A percentile compares a stretch with the other conserved stretches of the same genome.
Conservation (phyloP, 2,888 invertebrate species). For the Gisinianus flammeolus region DNA sequence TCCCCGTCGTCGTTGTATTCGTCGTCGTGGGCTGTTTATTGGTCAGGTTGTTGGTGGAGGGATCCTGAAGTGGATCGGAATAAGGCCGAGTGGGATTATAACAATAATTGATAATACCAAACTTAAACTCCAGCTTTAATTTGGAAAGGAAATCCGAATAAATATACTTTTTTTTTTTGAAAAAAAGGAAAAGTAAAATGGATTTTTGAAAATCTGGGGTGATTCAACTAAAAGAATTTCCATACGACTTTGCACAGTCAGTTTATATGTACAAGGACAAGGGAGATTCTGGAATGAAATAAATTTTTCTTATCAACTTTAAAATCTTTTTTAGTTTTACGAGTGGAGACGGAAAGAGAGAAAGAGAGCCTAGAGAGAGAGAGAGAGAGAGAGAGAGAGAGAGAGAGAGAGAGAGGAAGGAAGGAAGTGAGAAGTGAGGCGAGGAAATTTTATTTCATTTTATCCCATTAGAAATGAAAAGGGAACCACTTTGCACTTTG, state of each 20-base stretch:
- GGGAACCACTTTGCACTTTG: conserved; percentile 32
- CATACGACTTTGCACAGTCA: not conserved
- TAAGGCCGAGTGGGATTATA: conserved; percentile 56
- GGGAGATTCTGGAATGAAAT: not conserved
- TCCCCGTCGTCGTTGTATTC: not conserved
- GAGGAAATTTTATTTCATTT: conserved; percentile 38
- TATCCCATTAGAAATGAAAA: conserved; percentile 32
- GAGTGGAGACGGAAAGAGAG: not conserved
- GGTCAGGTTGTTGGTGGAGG: not conserved
- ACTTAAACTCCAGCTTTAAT: conserved; percentile 59
- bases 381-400: not conserved
- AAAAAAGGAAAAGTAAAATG: not conserved
- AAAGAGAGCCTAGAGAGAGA: too few species aligned
- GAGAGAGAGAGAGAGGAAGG: conserved; percentile 20
- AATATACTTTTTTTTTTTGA: too few species aligned
- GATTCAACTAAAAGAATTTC: not conserved
- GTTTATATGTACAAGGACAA: not conserved
- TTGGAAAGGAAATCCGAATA: not conserved
- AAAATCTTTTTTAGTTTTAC: not conserved
- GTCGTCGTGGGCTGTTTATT: not conserved
- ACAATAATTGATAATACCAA: conserved; percentile 57
- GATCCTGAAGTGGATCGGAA: conserved; percentile 49
- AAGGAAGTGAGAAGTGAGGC: conserved; percentile 39
- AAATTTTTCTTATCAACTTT: not conserved
- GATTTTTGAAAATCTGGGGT: too few species aligned